phyloP scores from a whole-genome alignment of 2,888 invertebrate species.

The Habroteleia sp. region DNA sequence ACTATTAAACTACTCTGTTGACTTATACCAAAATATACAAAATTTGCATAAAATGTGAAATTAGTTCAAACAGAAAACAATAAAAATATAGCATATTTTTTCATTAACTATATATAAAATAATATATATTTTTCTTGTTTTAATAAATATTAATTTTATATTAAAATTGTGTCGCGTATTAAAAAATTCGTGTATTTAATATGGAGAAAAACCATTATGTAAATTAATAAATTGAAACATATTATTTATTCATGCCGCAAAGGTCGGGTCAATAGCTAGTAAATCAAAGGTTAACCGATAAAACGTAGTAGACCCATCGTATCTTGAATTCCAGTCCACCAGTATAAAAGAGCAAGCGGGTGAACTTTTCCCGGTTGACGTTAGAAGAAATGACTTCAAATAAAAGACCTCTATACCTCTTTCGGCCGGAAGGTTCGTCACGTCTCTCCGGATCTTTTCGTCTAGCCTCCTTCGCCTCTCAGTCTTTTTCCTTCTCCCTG shows the following conservation, averaged over 20 bases:
- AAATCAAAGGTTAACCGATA: slow-evolving; percentile 48
- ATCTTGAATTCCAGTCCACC: slow-evolving; percentile 3
- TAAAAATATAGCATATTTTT: too few relatives aligned
- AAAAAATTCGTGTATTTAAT: too few relatives aligned
- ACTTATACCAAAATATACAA: too few relatives aligned
- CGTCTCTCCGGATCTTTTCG: slow-evolving; percentile 48
- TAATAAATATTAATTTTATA: too few relatives aligned
- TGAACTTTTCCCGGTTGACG: slow-evolving; percentile 51
- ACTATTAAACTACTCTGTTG: too few relatives aligned
- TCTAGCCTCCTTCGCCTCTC: slow-evolving; percentile 14
- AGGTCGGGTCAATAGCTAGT: slow-evolving; percentile 6
- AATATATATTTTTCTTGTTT: too few relatives aligned
- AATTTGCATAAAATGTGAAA: too few relatives aligned
- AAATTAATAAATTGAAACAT: too few relatives aligned
- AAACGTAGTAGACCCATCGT: slow-evolving; percentile 31
- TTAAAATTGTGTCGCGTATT: too few relatives aligned
- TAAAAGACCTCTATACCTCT: slow-evolving; percentile 53
- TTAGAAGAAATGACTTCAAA: slow-evolving; percentile 52
- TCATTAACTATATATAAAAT: too few relatives aligned
- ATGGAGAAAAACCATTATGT: too few relatives aligned
- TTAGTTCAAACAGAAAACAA: too few relatives aligned
- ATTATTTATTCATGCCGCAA: slow-evolving; percentile 5
- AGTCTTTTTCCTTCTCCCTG: neutral
- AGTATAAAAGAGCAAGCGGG: slow-evolving; percentile 41
- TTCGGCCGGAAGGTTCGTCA: slow-evolving; percentile 49